phyloP scores from a whole-genome alignment of 2,888 invertebrate genomes.

The Eueremaeus valkanovi region DNA sequence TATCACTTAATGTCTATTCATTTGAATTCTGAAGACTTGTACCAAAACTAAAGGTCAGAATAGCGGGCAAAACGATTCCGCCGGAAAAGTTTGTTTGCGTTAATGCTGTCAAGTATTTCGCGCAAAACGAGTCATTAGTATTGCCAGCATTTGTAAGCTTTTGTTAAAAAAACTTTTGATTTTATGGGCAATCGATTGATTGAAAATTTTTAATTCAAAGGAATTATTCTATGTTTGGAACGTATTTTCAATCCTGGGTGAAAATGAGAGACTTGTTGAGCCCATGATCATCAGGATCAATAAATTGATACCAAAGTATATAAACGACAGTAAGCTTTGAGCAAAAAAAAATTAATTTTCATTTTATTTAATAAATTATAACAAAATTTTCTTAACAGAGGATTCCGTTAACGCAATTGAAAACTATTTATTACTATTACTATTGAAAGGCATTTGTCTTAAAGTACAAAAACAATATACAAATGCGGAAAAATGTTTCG shows the following conservation, averaged over 20 bases:
- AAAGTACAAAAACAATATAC: constrained; percentile 70
- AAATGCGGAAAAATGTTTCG: constrained; percentile 71
- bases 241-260: constrained; percentile 75
- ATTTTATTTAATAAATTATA: background rate
- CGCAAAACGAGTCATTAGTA: constrained; percentile 67
- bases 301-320: constrained; percentile 42
- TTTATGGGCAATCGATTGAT: background rate
- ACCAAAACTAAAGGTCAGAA: constrained; percentile 75
- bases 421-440: constrained; percentile 63
- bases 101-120: constrained; percentile 71
- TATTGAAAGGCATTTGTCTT: constrained; percentile 77
- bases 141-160: constrained; percentile 67
- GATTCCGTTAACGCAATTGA: constrained; percentile 47
- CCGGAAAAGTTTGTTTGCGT: constrained; percentile 94
- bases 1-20: background rate
- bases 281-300: constrained; percentile 51
- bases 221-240: constrained; percentile 92
- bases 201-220: constrained; percentile 49
- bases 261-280: constrained; percentile 59
- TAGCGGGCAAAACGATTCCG: constrained; percentile 92
- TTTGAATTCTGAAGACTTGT: constrained; percentile 54
- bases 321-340: constrained; percentile 15
- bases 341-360: background rate
- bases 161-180: background rate
- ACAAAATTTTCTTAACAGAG: background rate